Conservation (phyloP, 2,797 vertebrate species). For the Clarias laeviceps region DNA sequence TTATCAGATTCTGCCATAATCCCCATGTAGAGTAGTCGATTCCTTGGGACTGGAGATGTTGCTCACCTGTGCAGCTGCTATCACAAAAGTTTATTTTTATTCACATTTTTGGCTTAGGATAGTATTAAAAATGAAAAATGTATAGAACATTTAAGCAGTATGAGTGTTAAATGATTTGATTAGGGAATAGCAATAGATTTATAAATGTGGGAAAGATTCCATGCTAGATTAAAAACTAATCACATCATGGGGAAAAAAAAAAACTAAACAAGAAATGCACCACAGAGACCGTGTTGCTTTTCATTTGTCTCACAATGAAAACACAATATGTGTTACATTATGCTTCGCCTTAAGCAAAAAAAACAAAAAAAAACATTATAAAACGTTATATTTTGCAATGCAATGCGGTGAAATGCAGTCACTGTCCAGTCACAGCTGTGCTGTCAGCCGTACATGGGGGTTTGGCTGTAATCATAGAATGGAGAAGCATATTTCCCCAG, state of each 20-base stretch:
- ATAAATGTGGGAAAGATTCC: not conserved
- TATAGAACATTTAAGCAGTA: not conserved
- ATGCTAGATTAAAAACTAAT: not conserved
- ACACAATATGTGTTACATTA: too few relatives aligned
- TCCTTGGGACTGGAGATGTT: constrained; percentile 79
- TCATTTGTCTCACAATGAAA: not conserved
- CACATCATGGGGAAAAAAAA: too few relatives aligned
- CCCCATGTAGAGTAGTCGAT: constrained; percentile 82
- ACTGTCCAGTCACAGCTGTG: not conserved
- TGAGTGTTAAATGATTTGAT: not conserved
- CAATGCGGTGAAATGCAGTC: not conserved
- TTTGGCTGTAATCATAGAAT: not conserved
- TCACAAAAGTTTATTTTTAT: not conserved
- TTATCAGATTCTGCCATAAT: constrained; percentile 84
- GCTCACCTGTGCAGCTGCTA: constrained; percentile 82
- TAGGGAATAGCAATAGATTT: not conserved
- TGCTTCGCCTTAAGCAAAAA: too few relatives aligned
- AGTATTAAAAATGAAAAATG: not conserved
- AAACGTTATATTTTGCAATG: too few relatives aligned
- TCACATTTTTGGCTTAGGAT: not conserved
- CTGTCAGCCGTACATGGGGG: not conserved
- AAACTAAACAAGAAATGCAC: too few relatives aligned
- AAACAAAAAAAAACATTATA: too few relatives aligned
- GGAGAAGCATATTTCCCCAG: not conserved
- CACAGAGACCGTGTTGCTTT: not conserved